Conservation (phyloP, 64 coral and sea anemone genomes). For the Montipora capricornis region DNA sequence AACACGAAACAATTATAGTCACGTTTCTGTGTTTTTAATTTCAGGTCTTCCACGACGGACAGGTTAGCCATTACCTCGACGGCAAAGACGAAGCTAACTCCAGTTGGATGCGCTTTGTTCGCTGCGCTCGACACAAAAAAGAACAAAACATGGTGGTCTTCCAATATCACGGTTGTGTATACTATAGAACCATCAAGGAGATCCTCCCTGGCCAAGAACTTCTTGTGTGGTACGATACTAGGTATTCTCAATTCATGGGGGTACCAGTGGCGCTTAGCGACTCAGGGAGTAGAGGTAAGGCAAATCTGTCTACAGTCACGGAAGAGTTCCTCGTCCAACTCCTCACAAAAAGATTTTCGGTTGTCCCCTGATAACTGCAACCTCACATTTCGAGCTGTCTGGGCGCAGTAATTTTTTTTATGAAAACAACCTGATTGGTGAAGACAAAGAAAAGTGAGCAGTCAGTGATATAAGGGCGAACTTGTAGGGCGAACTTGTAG, state of each 20-base stretch:
- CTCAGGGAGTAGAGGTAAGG: conserved; percentile 89
- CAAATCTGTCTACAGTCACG: not conserved
- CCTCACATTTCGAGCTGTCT: too few species aligned
- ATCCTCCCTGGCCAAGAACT: conserved; percentile 93
- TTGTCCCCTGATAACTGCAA: too few species aligned
- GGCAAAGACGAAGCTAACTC: conserved; percentile 96
- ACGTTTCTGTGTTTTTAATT: not conserved
- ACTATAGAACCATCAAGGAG: conserved; percentile 93
- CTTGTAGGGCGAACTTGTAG: too few species aligned
- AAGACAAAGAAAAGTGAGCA: too few species aligned
- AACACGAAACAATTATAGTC: not conserved
- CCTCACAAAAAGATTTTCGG: not conserved
- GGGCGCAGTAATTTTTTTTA: too few species aligned
- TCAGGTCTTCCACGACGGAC: conserved; percentile 98
- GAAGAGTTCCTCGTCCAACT: not conserved
- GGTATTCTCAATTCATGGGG: conserved; percentile 97
- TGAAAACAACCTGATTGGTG: too few species aligned
- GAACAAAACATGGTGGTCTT: conserved; percentile 99
- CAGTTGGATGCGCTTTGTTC: conserved; percentile 99
- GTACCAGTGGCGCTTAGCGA: conserved; percentile 95
- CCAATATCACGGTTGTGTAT: conserved; percentile 97
- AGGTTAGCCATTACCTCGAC: conserved; percentile 99
- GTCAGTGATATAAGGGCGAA: too few species aligned
- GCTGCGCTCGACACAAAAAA: conserved; percentile 94
- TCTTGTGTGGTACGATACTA: conserved; percentile 95